Conservation (phyloP, 1,140 invertebrate genomes). For the Monomorium pharaonis region DNA sequence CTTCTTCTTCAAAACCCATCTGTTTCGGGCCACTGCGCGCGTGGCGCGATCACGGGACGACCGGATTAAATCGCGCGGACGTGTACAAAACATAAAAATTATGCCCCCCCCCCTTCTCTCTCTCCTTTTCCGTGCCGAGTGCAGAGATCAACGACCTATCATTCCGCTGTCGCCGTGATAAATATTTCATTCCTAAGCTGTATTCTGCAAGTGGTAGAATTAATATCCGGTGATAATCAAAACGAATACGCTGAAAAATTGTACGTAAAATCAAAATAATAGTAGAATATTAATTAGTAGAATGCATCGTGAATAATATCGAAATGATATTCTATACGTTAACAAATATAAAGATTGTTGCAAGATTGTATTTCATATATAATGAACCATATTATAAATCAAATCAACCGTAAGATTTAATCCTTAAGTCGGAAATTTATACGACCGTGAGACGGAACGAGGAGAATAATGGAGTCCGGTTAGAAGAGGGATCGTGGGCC, state of each 20-base stretch:
- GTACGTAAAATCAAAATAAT: neutral
- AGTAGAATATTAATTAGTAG: neutral
- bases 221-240: neutral
- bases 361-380: neutral
- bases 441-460: neutral
- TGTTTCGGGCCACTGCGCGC: slow-evolving; percentile 63
- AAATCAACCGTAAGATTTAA: neutral
- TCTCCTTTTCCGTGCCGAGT: neutral
- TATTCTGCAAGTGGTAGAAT: neutral
- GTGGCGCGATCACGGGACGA: slow-evolving; percentile 64
- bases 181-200: neutral
- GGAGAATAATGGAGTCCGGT: slow-evolving; percentile 55
- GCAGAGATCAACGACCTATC: neutral
- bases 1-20: slow-evolving; percentile 71
- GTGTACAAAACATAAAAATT: slow-evolving; percentile 43
- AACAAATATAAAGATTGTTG: neutral
- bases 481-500: slow-evolving; percentile 39
- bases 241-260: neutral
- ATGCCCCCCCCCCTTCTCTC: neutral
- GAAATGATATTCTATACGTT: neutral
- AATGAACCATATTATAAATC: neutral
- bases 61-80: slow-evolving; percentile 33
- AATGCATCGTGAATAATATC: neutral
- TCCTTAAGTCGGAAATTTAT: neutral
- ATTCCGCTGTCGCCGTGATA: neutral